Base-by-base conservation (phyloP, 2,888 invertebrate genomes). In the Syritta pipiens region DNA sequence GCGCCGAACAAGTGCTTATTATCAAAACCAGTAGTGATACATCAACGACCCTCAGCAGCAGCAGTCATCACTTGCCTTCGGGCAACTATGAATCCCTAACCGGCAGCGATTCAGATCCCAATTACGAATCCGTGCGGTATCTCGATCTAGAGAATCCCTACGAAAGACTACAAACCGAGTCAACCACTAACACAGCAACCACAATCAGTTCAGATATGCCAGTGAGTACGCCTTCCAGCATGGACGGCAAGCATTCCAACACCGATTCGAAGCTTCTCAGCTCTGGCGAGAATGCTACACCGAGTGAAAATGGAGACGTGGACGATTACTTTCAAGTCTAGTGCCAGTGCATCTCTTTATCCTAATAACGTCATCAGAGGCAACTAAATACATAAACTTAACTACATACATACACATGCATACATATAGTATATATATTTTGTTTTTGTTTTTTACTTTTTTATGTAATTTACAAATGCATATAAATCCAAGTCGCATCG, bases 101-200 rank as follows among this genome's bases (percentile, higher is more conserved):
- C 0, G 93, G 93, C 81, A 94, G 94, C 84, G 95, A 95, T 86
- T 93, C 93, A 0, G 95, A 95, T 89, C 94, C 95, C 0, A 95
- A 95, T 86, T 95, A 95, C 84, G 95, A 95, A 86, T 95, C 94
- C 82, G 94, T 95, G 0, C 93, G 93, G 82, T 94, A 94, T 87
- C 90, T 93, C 83, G 93, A 92, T 72, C 85, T 92, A 1, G 93
- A 93, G 53, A 93, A 94, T 51, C 93, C 94, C 0, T 94, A 94
- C 74, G 94, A 94, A 84, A 90, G 91, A 83, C 89, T 93, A 9
- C 89, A 90, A 40, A 89, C 88, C 19, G 90, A 89, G 19, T 81
- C 82, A 7, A 84, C 60, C 32, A 81, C 81, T 46, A 82, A 84
- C 71, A 81, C 84, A 37, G 72, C 83, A 9, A 59, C 55, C 20